Percentiles rank a stretch among this genome's conserved stretches.
Conservation (phyloP, 2,113 vertebrate species). For the Gymnarchus niloticus region DNA sequence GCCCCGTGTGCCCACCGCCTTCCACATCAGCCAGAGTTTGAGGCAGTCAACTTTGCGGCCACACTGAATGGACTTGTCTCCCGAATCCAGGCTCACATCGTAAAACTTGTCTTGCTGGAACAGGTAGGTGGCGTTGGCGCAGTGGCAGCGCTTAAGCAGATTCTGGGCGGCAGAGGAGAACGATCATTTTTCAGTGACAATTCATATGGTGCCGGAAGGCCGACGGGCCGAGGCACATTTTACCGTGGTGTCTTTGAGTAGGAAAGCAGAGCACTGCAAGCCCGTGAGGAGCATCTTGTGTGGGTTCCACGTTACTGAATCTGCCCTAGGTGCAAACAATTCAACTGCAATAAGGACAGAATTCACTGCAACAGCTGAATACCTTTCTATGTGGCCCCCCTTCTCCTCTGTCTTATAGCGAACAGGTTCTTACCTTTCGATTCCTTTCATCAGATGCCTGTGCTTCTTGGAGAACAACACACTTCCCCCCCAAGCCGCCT, state of each 20-base stretch:
- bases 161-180: conserved; percentile 47
- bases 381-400: neutral
- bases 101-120: conserved; percentile 82
- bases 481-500: conserved; percentile 80
- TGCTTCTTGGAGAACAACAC: conserved; percentile 66
- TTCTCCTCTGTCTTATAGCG: neutral
- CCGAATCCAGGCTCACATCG: conserved; percentile 59
- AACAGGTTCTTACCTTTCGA: conserved; percentile 58
- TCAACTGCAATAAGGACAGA: neutral
- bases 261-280: conserved; percentile 71
- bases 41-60: conserved; percentile 74
- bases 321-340: conserved; percentile 54
- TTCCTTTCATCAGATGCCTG: conserved; percentile 66
- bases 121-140: conserved; percentile 66
- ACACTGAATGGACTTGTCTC: conserved; percentile 75
- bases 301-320: conserved; percentile 79
- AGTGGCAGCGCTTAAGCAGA: conserved; percentile 65
- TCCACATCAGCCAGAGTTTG: conserved; percentile 83
- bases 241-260: conserved; percentile 69
- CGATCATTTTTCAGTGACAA: neutral
- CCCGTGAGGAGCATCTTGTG: conserved; percentile 75
- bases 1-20: conserved; percentile 62
- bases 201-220: neutral
- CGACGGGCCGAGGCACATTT: neutral
- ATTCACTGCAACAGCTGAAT: neutral